Base-by-base conservation (phyloP, 2,113 vertebrate species). In the Eurystomus gularis region DNA sequence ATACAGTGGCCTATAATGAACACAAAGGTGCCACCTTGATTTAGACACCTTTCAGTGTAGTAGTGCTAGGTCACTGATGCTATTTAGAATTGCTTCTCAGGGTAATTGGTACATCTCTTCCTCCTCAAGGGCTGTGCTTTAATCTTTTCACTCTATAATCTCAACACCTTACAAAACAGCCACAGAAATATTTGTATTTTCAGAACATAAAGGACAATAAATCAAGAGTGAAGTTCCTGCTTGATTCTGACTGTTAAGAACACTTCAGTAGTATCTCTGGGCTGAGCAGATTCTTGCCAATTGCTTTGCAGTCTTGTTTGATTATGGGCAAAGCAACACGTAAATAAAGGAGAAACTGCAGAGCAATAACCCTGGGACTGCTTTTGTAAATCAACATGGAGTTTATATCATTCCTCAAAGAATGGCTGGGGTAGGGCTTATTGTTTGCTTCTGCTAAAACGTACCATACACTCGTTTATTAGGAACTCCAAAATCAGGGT, bases 161-260 rank as follows among this genome's bases (percentile, higher is more conserved):
- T 82, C 70, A 40, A n/a, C 37, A 64, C n/a, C 64, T 91, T 61
- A 70, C 12, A 44, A n/a, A 70, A 75, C 20, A 65, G 91, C 46
- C 87, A 79, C n/a, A 69, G 84, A 94, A 91, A 82, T 62, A 82
- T 44, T 61, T 76, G 40, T 82, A 65, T 91, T 89, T 95, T 91
- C 77, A 65, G 61, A 85, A 71, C 15, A 60, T 49, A 62, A 84
- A 89, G 73, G 35, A 89, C 44, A 81, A 51, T 64, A 89, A 81
- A 89, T 44, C 62, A 51, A 81, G 65, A 90, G 54, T 49, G 70
- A 94, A 79, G 65, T n/a, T 70, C 11, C 65, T 52, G 35, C 46
- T 77, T 77, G 71, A 80, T 55, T 92, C 58, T 48, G 70, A 76
- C 76, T 91, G 46, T 72, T 76, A 55, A 90, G 87, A 91, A 26